Percentiles rank a stretch among this genome's conserved stretches.
phyloP scores from a whole-genome alignment of 53 echinoderm and acorn worm genomes.

The Paelopatides confundens region DNA sequence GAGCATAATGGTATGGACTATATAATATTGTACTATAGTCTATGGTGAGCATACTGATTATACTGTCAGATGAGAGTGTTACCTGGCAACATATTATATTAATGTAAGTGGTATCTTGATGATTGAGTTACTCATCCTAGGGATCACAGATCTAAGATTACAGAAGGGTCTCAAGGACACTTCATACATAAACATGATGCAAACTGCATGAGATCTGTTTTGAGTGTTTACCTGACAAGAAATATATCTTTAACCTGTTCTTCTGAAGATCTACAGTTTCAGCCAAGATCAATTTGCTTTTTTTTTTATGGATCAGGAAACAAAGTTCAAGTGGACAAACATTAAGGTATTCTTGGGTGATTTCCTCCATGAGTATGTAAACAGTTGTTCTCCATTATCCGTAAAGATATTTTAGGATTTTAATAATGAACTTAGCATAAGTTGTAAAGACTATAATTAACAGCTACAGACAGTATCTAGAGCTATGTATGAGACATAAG shows the following conservation, averaged over 20 bases:
- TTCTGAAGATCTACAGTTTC: neutral
- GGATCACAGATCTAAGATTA: neutral
- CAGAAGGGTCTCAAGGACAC: neutral
- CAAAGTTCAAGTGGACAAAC: slow-evolving; percentile 1
- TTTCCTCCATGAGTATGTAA: too few relatives aligned
- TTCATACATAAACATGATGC: neutral
- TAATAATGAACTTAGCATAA: too few relatives aligned
- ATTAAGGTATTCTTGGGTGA: too few relatives aligned
- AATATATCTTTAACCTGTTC: neutral
- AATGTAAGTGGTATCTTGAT: neutral
- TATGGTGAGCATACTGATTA: neutral
- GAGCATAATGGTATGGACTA: too few relatives aligned
- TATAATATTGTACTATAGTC: too few relatives aligned
- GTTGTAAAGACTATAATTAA: too few relatives aligned
- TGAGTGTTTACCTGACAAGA: neutral
- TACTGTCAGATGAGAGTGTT: neutral
- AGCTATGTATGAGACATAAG: too few relatives aligned
- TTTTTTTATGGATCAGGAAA: neutral
- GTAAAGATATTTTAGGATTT: too few relatives aligned
- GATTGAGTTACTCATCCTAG: neutral
- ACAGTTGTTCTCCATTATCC: too few relatives aligned
- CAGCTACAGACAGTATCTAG: too few relatives aligned
- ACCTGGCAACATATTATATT: neutral
- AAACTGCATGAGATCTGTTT: neutral
- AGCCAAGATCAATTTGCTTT: neutral